Evolutionary conservation across 2,888 invertebrate genomes (phyloP).

Genomic region (Deilephila elpenor): DNA sequence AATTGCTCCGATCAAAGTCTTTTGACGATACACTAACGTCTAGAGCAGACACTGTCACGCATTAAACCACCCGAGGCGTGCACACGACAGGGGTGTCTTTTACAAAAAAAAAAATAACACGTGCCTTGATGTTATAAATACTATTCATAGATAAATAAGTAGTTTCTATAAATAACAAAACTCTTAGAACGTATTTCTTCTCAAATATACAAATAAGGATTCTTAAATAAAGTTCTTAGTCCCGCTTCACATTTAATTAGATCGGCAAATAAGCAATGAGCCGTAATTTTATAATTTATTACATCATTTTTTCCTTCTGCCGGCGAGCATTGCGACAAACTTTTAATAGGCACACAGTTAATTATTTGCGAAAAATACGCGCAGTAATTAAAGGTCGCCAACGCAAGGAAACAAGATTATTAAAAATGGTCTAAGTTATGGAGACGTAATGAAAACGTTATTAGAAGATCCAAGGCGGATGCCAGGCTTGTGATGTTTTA

Average conservation of each 20-base stretch:
- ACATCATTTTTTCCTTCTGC: constrained; percentile 5
- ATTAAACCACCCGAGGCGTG: not conserved
- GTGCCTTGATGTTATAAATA: not conserved
- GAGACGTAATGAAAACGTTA: constrained; percentile 14
- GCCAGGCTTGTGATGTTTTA: not conserved
- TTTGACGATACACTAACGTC: not conserved
- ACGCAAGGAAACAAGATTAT: constrained; percentile 19
- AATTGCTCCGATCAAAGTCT: not conserved
- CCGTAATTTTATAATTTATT: constrained; percentile 14
- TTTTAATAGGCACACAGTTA: constrained; percentile 18
- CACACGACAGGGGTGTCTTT: not conserved
- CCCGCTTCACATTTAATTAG: not conserved
- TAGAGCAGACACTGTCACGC: not conserved
- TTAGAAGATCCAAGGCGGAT: not conserved
- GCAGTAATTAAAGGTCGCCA: constrained; percentile 21
- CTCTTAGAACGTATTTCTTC: not conserved
- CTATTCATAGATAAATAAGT: not conserved
- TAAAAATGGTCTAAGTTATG: constrained; percentile 15
- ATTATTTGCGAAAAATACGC: constrained; percentile 23
- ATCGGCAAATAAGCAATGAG: constrained; percentile 2
- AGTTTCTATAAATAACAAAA: not conserved
- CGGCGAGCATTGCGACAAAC: constrained; percentile 9
- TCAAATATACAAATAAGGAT: not conserved
- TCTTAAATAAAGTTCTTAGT: not conserved
- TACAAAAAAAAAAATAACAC: constrained; percentile 3